phyloP scores from a whole-genome alignment of 2,797 vertebrate genomes.

The Periparus ater region DNA sequence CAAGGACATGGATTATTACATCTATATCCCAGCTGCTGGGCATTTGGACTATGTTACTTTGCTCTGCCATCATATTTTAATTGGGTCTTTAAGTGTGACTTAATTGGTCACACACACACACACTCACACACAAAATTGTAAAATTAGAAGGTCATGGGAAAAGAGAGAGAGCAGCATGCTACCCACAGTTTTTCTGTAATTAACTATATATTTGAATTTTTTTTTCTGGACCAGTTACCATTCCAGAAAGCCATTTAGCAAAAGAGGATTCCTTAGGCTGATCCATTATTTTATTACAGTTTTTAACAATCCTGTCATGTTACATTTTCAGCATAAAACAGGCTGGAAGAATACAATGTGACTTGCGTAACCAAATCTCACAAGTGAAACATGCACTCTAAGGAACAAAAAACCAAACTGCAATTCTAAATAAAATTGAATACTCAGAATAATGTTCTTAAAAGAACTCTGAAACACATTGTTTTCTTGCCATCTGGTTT shows the following conservation, averaged over 20 bases:
- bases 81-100: background rate
- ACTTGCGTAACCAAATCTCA: conserved; percentile 52
- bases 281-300: conserved; percentile 23
- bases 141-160: conserved; percentile 53
- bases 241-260: conserved; percentile 20
- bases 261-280: background rate
- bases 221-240: background rate
- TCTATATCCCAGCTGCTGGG: conserved; percentile 5
- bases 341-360: conserved; percentile 51
- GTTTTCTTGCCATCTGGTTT: conserved; percentile 66
- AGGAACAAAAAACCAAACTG: conserved; percentile 36
- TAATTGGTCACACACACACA: background rate
- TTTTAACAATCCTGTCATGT: conserved; percentile 36
- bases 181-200: conserved; percentile 38
- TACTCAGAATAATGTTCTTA: conserved; percentile 32
- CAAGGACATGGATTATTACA: background rate
- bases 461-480: conserved; percentile 50
- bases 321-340: conserved; percentile 40
- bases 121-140: background rate
- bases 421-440: conserved; percentile 46
- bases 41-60: conserved; percentile 16
- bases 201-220: conserved; percentile 6
- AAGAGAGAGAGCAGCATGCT: conserved; percentile 9
- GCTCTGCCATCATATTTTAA: background rate
- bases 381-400: conserved; percentile 28